Conservation (phyloP, 2,113 vertebrate species). For the Platysteira castanea region DNA sequence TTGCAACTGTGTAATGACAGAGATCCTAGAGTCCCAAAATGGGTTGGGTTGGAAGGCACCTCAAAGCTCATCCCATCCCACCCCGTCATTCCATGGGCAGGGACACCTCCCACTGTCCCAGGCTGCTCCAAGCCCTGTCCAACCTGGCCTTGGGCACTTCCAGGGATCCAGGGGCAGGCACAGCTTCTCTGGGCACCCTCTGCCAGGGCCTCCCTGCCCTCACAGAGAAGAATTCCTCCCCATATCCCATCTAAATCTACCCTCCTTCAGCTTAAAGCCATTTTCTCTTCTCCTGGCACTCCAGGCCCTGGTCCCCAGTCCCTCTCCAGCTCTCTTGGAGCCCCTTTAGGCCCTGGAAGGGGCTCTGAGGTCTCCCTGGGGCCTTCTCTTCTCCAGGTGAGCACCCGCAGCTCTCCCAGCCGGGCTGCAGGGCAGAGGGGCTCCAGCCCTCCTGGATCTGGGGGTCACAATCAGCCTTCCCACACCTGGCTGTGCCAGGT, state of each 20-base stretch:
- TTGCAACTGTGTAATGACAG: neutral
- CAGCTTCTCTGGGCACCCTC: neutral
- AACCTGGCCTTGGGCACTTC: accelerated
- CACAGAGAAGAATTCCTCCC: neutral
- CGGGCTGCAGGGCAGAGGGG: neutral
- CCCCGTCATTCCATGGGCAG: neutral
- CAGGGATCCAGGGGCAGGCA: neutral
- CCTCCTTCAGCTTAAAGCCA: neutral
- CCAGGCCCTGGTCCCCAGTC: accelerated
- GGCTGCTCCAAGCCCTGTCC: accelerated
- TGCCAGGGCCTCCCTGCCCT: neutral
- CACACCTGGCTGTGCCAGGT: neutral
- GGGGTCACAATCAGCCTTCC: neutral
- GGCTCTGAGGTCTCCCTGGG: neutral
- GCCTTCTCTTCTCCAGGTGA: too few relatives aligned
- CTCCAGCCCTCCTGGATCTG: neutral
- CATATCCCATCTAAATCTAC: neutral
- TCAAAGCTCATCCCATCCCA: accelerated
- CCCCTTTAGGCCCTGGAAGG: neutral
- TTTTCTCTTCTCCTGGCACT: neutral
- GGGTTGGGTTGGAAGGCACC: neutral
- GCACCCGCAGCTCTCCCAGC: neutral
- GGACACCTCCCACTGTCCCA: neutral
- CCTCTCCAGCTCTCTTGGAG: neutral
- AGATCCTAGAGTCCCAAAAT: neutral